Percentiles rank a stretch among this genome's conserved stretches.
Evolutionary conservation across 2,113 vertebrate species (phyloP).

Genomic region (Amazona vittata): DNA sequence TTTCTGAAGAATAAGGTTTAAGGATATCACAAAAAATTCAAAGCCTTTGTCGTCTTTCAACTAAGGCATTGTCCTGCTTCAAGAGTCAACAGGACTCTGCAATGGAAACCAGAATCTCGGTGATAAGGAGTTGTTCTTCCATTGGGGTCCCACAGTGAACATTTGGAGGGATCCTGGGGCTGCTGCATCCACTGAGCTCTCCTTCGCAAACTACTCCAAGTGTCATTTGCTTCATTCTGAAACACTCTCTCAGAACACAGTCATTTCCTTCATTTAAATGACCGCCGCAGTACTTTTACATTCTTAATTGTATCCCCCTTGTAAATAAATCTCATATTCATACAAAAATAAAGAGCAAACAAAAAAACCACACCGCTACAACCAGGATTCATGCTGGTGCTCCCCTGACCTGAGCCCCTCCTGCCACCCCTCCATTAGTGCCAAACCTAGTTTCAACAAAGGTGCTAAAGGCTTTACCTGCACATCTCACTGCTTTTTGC

Average conservation of each 20-base stretch:
- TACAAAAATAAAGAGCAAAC: not conserved
- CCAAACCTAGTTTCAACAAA: not conserved
- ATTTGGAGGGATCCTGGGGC: not conserved
- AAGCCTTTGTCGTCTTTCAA: not conserved
- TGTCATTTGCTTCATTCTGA: not conserved
- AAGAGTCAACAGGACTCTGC: not conserved
- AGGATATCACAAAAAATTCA: not conserved
- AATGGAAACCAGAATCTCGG: not conserved
- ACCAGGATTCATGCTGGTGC: not conserved
- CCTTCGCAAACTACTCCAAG: not conserved
- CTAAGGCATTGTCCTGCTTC: not conserved
- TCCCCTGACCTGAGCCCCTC: not conserved
- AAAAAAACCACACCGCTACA: not conserved
- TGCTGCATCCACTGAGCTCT: not conserved
- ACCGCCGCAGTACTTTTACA: fast-evolving
- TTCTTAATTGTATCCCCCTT: not conserved
- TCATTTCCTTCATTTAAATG: not conserved
- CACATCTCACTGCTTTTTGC: not conserved
- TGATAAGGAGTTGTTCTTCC: not conserved
- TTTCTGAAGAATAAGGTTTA: not conserved
- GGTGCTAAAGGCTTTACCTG: not conserved
- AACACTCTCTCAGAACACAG: not conserved
- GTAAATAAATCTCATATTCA: not conserved
- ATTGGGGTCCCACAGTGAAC: not conserved
- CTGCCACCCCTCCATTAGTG: not conserved